Base-by-base conservation (phyloP, 2,888 invertebrate genomes). In the Leptogaster cylindrica region DNA sequence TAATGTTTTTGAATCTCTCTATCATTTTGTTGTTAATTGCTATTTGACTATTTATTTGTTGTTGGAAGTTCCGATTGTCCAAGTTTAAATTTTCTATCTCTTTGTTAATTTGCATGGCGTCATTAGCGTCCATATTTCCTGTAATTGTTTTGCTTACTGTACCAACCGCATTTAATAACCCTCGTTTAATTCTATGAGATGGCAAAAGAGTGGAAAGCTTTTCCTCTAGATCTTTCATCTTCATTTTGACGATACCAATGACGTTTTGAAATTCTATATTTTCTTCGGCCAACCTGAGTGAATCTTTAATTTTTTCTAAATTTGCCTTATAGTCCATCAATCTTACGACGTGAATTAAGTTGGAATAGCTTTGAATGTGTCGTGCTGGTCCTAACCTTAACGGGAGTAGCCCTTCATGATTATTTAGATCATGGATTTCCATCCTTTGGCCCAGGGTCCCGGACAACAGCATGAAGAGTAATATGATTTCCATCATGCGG, bases 161-260 rank as follows among this genome's bases (percentile, higher is more conserved):
- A 2, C 61, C 63, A n/a, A 44, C 25, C 3, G 12, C 63, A 18
- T 63, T 63, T 1, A 63, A 28, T 44, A 63, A 63, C 3, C 63
- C 63, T 63, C 55, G 20, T 20, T 55, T 44, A 44, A 18, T 44
- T 44, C 20, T 44, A 7, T 2, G 12, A 52, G 2, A 41, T 39
- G 58, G 58, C 3, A 27, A 23, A 23, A 58, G 31, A n/a, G 58
- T 16, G 10, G 25, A 2, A 2, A 58, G 14, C 7, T 39, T 58
- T 1, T 14, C 14, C 6, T 52, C 18, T 52, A 52, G 2, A 5
- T 52, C 33, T 14, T 52, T 52, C 2, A 28, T 12, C 18, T 28
- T 55, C 33, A 55, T 39, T 55, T 36, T 39, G 18, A 55, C 20
- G 7, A 10, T 14, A 4, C 27, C 28, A 44, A 20, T 8, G n/a